These are phyloP conservation scores for Melitaea cinxia DNA, from an alignment of 1,140 invertebrate species.

Conservation along the genomic window DNA sequence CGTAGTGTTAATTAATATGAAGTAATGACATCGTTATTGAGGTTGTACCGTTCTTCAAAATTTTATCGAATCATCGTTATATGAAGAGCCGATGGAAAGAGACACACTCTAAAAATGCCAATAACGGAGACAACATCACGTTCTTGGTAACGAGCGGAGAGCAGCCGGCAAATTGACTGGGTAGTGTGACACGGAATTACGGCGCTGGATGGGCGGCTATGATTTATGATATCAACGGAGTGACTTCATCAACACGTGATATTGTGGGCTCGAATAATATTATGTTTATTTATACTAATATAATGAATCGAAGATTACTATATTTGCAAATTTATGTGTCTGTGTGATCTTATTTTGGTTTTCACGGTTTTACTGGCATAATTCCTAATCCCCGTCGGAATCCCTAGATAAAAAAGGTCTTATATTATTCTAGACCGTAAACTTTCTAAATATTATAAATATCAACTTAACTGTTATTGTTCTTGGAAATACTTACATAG, in stretches of 20 bases:
- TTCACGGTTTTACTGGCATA: too few relatives aligned
- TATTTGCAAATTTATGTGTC: too few relatives aligned
- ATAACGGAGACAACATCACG: conserved; percentile 31
- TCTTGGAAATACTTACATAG: too few relatives aligned
- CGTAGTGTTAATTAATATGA: not conserved
- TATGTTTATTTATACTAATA: not conserved
- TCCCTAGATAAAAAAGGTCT: too few relatives aligned
- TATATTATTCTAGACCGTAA: too few relatives aligned
- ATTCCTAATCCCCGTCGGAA: too few relatives aligned
- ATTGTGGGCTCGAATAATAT: not conserved
- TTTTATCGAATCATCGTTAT: conserved; percentile 31
- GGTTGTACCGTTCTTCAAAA: conserved; percentile 4
- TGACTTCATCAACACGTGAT: conserved; percentile 10
- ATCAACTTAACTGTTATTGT: too few relatives aligned
- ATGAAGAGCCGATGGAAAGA: conserved; percentile 13
- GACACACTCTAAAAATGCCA: conserved; percentile 30
- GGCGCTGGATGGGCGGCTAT: conserved; percentile 11
- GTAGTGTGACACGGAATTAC: conserved; percentile 27
- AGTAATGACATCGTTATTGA: not conserved
- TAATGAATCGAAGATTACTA: not conserved
- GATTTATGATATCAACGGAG: conserved; percentile 17
- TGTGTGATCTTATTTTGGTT: too few relatives aligned
- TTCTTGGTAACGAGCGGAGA: conserved; percentile 29
- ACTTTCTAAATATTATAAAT: too few relatives aligned
- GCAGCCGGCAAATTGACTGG: conserved; percentile 33